Conservation (phyloP, 2,113 vertebrate species). For the Mesembrinibis cayennensis region DNA sequence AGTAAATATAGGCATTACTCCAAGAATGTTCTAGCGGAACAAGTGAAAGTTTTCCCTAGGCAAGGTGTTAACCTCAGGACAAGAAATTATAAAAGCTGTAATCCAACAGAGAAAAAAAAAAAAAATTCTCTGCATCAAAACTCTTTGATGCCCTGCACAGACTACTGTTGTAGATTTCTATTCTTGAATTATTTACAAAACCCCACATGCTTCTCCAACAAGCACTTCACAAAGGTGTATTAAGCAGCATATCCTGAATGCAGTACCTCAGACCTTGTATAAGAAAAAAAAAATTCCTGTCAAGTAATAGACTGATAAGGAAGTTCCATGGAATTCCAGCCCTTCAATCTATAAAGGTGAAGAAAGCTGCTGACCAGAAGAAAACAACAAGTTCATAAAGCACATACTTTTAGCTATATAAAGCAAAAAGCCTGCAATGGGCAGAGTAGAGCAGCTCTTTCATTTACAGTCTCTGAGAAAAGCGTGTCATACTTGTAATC, state of each 20-base stretch:
- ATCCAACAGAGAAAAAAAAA: not conserved
- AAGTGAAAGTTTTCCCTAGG: not conserved
- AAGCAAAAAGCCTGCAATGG: not conserved
- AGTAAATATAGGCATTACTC: not conserved
- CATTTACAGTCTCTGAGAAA: not conserved
- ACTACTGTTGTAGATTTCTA: not conserved
- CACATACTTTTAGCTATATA: not conserved
- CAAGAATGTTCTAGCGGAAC: not conserved
- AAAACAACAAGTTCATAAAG: not conserved
- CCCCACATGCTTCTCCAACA: not conserved
- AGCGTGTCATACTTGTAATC: not conserved
- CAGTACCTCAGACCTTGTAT: not conserved
- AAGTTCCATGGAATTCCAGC: not conserved
- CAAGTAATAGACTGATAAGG: not conserved
- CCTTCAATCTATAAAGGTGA: not conserved
- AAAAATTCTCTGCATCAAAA: not conserved
- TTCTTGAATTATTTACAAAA: not conserved
- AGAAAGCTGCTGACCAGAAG: not conserved
- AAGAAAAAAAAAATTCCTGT: not conserved
- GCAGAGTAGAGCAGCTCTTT: not conserved
- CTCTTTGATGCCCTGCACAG: not conserved
- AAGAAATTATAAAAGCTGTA: not conserved
- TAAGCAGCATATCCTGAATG: not conserved
- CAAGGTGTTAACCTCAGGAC: not conserved
- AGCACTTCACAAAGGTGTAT: not conserved